Evolutionary conservation across 2,797 vertebrate genomes (phyloP), one percentile per base, ranked within the genome.

Genomic region (Triplophysa bombifrons): DNA sequence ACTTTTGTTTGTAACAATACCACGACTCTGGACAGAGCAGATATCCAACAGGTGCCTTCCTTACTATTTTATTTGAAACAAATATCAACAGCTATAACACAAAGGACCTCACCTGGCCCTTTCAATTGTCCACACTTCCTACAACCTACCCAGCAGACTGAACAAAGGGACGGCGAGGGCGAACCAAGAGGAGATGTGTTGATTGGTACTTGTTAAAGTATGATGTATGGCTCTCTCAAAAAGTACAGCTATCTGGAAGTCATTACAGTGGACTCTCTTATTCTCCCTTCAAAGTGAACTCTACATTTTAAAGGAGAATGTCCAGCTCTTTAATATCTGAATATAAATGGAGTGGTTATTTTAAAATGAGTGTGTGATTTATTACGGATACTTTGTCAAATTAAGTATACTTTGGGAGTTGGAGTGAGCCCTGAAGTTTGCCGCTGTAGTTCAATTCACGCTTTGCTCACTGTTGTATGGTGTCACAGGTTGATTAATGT

Each of bases 341-440:
- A 87, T 87, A 86, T 84, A 85, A 85, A 86, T 87, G 84, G 84
- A 84, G 70, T 84, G 76, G 82, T 86, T 87, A 86, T 85, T 87
- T 79, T 85, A 85, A 80, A 87, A 86, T 83, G 86, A 85, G 82
- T 34, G 80, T 85, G 82, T 86, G 86, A 87, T 87, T 87, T 85
- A 87, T 87, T 82, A 83, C 82, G 69, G 75, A 81, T 86, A 87
- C 86, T 87, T 85, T 85, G 86, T 87, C 86, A 87, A 86, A 86
- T 85, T 85, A 86, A 86, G 84, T 86, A 83, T 86, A 87, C 85
- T 86, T 77, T 82, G 78, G 77, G 74, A 85, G 78, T 82, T 83
- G 76, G 80, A 78, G 73, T 69, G 74, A 80, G 80, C 80, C 78
- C 68, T 78, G 78, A 84, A 87, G 86, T 87, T 86, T 85, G 72